Base-by-base conservation (phyloP, 2,797 vertebrate species). In the Forpus xanthops region DNA sequence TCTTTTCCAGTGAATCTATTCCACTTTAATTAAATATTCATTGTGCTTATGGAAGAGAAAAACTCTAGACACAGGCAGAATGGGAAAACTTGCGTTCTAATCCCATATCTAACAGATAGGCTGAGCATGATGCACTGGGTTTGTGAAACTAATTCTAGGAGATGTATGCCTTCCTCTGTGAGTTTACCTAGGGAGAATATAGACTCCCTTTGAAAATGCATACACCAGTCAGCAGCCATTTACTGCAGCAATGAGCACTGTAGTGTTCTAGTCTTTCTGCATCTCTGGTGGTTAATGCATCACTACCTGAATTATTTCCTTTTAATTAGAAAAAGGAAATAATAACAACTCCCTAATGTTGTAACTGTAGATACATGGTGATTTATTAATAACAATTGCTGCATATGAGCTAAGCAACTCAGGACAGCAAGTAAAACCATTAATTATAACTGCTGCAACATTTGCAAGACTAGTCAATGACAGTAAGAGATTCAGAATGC, bases 11-110 rank as follows among this genome's bases (percentile, higher is more conserved):
- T 75, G 52, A 91, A 93, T 90, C 87, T 86, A 6, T 89, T 90
- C 16, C 60, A 90, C 15, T 79, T 92, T 95, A 94, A 96, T 96
- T 95, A 96, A 95, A 95, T 93, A 96, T 94, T 95, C 71, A 76
- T 93, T 92, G 64, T 67, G 28, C 37, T 87, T 82, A 80, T 45
- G 55, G 60, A 85, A 88, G 64, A 90, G 64, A 82, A 85, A 71
- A 86, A 89, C 60, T 86, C 66, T 47, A 94, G 61, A 90, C 73
- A 71, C 1, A 86, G 20, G 12, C 17, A 73, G 77, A 93, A 89
- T 50, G 60, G 55, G 55, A 85, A 94, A 91, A 79, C 24, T 82
- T 82, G 44, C 35, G 33, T 73, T 90, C 64, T 89, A 67, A 45
- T 45, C 39, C 93, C 41, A 6, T 61, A 52, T 79, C 60, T 87